A percentile compares a stretch with the other conserved stretches of the same genome.
phyloP scores from a whole-genome alignment of 2,888 invertebrate species.

The Ophioninae sp. region DNA sequence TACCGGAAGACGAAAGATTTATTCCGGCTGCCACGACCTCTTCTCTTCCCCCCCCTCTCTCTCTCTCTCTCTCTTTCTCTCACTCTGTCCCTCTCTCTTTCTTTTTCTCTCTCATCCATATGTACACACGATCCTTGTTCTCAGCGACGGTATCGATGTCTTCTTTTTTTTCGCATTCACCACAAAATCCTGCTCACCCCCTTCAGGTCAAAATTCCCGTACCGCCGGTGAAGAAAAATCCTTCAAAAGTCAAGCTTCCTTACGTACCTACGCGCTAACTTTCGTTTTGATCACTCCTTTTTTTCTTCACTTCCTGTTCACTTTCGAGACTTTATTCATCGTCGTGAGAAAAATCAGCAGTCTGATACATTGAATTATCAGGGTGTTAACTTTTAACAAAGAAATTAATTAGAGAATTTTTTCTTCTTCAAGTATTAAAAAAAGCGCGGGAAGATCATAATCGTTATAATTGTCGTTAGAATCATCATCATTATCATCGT shows the following conservation, averaged over 20 bases:
- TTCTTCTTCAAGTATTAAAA: too few relatives aligned
- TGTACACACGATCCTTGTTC: constrained; percentile 2
- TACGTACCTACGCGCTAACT: too few relatives aligned
- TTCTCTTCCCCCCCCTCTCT: constrained; percentile 26
- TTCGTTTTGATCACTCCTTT: neutral
- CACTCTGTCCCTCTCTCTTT: constrained; percentile 21
- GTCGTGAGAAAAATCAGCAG: too few relatives aligned
- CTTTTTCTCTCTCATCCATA: neutral
- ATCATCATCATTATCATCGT: neutral
- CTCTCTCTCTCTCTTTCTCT: constrained; percentile 31
- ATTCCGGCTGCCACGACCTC: constrained; percentile 47
- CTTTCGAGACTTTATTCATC: neutral
- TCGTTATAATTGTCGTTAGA: neutral
- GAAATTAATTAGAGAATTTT: too few relatives aligned
- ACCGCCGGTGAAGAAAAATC: neutral
- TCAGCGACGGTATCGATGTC: neutral
- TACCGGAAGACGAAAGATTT: constrained; percentile 55
- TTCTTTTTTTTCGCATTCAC: constrained; percentile 2
- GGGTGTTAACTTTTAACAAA: too few relatives aligned
- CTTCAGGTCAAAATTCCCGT: neutral
- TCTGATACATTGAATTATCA: too few relatives aligned
- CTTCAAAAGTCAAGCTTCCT: neutral
- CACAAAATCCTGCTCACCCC: constrained; percentile 3
- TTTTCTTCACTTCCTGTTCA: neutral
- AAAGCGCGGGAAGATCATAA: too few relatives aligned